Evolutionary conservation across 2,797 vertebrate species (phyloP), one percentile per base, ranked within the genome.

Genomic region (Bryconaethiops microstoma): DNA sequence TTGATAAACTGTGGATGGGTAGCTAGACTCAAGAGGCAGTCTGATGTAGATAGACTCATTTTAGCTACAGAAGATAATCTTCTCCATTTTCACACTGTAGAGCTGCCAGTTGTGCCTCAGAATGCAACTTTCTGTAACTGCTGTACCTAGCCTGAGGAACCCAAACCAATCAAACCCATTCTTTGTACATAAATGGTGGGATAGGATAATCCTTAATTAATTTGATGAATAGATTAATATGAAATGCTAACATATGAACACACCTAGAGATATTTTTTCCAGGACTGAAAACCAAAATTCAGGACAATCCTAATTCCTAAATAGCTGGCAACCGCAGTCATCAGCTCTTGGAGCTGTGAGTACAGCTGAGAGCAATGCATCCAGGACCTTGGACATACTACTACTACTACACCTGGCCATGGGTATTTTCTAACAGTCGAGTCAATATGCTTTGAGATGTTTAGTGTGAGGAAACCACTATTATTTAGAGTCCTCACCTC

Each of bases 401-500:
- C 52, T 54, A 45, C 42, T 45, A 45, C 42, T 45, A 45, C 42
- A 45, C 42, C 42, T 45, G 42, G 9, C 42, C 42, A 42, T 3
- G 4, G 7, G 7, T 42, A 42, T 42, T 4, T 7, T 42, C n/a
- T 42, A 45, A 9, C 9, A 45, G 42, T 9, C 5, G 6, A 45
- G 6, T 45, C 25, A 76, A 52, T 2, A 7, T 23, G 21, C 42
- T 5, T 52, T 48, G 2, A 42, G 23, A 13, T 17, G 19, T 17
- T 16, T 2, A 60, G 10, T 4, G 12, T 23, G 12, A 65, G 10
- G 42, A 59, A 17, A 17, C 19, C 7, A n/a, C 7, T 10, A 40
- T n/a, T 45, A 73, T 35, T 52, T 35, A 21, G 25, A 50, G 14
- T 77, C 0, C 25, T 89, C 86, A 99, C 98, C 97, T 98, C 76